Percentiles rank a stretch among this genome's conserved stretches.
Evolutionary conservation across 2,797 vertebrate species (phyloP).

Genomic region (Lepus oiostolus): DNA sequence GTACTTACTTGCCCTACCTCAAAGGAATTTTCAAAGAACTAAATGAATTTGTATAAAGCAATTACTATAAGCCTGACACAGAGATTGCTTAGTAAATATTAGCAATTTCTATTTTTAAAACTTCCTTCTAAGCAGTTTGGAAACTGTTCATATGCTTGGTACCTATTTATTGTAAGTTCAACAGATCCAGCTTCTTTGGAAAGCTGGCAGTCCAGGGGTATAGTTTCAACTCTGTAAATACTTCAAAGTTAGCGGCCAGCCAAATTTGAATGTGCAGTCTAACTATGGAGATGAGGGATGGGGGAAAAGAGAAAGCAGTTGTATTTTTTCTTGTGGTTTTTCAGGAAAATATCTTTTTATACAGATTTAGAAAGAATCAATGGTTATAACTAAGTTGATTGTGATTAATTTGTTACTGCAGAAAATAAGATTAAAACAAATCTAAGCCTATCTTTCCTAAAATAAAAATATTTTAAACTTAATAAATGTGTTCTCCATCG

Average conservation of each 20-base stretch:
- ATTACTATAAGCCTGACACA: slow-evolving; percentile 21
- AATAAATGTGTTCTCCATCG: slow-evolving; percentile 28
- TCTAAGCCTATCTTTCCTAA: slow-evolving; percentile 69
- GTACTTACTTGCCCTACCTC: slow-evolving; percentile 74
- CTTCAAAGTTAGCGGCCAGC: background rate
- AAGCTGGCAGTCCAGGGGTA: slow-evolving; percentile 1
- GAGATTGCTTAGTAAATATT: slow-evolving; percentile 44
- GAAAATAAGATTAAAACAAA: slow-evolving; percentile 61
- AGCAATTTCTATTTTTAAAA: slow-evolving; percentile 63
- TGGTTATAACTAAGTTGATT: slow-evolving; percentile 58
- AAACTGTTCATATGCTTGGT: slow-evolving; percentile 48
- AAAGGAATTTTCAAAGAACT: slow-evolving; percentile 68
- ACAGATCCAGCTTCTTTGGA: slow-evolving; percentile 61
- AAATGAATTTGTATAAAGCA: slow-evolving; percentile 63
- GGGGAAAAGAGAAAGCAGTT: slow-evolving; percentile 46
- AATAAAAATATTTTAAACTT: slow-evolving; percentile 79
- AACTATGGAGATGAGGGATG: background rate
- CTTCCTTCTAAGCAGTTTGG: slow-evolving; percentile 52
- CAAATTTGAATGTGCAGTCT: background rate
- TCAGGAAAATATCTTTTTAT: slow-evolving; percentile 73
- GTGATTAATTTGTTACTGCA: slow-evolving; percentile 65
- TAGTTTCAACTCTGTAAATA: slow-evolving; percentile 61
- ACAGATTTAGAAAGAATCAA: slow-evolving; percentile 65
- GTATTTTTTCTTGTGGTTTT: slow-evolving; percentile 72
- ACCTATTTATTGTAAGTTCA: slow-evolving; percentile 54